Base-by-base conservation (phyloP, 1,140 invertebrate genomes). In the Lanistes nyassanus region DNA sequence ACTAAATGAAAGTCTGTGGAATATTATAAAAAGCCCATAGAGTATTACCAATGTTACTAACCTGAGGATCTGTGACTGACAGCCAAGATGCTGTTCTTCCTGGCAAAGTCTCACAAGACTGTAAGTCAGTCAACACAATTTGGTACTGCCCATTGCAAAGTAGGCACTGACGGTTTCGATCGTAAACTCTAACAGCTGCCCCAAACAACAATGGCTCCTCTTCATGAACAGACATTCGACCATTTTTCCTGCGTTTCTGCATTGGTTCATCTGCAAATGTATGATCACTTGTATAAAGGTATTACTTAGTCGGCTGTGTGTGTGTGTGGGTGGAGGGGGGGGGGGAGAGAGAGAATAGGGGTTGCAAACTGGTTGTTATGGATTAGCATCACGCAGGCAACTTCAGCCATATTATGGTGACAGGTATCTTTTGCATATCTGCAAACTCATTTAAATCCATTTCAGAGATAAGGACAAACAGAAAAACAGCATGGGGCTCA, bases 71-170 rank as follows among this genome's bases (percentile, higher is more conserved):
- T 76, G 92, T 91, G 82, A 96, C 92, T 37, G 93, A 93, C 87
- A 96, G 95, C 95, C 96, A 97, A 75, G 92, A 93, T 83, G 73
- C 73, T 55, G 81, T 82, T 77, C 75, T 78, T 51, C 79, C 83
- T 58, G 78, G 80, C 31, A 76, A 76, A 23, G 56, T 58, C 55
- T 79, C 70, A 16, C 23, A 77, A 23, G 76, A 42, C n/a, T 74
- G 74, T 7, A 80, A 71, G 84, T 95, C 94, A 81, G 95, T 93
- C 74, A 97, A 86, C 66, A 94, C 93, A 58, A 97, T 89, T 86
- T 97, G 95, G 89, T 98, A 98, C 86, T 97, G 94, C 1, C 96
- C 96, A 83, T 96, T 95, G 0, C 92, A 94, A 7, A 98, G 90
- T 37, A 94, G 90, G 86, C 95, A 97, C 11, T 94, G 92, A 85